These are phyloP conservation scores for Melanostigma gelatinosum DNA, from an alignment of 2,113 vertebrate species.

Conservation along the genomic window DNA sequence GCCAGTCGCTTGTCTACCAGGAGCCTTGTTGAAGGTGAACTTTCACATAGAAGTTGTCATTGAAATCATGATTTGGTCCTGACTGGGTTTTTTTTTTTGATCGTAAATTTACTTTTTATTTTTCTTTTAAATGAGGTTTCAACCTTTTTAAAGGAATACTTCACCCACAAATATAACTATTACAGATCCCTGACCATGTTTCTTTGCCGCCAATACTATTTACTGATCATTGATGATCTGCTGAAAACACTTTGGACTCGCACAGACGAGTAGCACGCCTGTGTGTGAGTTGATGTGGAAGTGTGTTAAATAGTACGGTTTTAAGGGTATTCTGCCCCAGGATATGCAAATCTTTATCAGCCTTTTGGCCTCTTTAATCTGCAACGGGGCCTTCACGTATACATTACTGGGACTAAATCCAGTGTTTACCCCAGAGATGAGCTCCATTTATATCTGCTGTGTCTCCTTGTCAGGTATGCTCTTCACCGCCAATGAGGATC, in stretches of 20 bases:
- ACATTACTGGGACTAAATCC: background rate
- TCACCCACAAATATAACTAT: too few relatives aligned
- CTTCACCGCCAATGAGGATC: slow-evolving; percentile 95
- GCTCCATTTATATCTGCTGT: slow-evolving; percentile 4
- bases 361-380: background rate
- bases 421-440: background rate
- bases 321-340: background rate
- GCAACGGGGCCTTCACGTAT: background rate
- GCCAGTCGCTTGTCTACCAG: background rate
- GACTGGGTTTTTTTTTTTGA: background rate
- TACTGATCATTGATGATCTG: too few relatives aligned
- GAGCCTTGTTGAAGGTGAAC: background rate
- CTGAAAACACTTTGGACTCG: too few relatives aligned
- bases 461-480: slow-evolving; percentile 90
- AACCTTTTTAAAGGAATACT: background rate
- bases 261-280: background rate
- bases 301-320: background rate
- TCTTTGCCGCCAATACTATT: too few relatives aligned
- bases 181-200: too few relatives aligned
- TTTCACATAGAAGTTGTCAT: background rate
- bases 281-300: background rate
- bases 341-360: background rate
- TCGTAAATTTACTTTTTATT: background rate
- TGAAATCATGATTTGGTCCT: background rate
- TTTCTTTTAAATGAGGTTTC: background rate